A percentile compares a stretch with the other conserved stretches of the same genome.
Conservation (phyloP, 2,113 vertebrate genomes). For the Trichechus manatus region DNA sequence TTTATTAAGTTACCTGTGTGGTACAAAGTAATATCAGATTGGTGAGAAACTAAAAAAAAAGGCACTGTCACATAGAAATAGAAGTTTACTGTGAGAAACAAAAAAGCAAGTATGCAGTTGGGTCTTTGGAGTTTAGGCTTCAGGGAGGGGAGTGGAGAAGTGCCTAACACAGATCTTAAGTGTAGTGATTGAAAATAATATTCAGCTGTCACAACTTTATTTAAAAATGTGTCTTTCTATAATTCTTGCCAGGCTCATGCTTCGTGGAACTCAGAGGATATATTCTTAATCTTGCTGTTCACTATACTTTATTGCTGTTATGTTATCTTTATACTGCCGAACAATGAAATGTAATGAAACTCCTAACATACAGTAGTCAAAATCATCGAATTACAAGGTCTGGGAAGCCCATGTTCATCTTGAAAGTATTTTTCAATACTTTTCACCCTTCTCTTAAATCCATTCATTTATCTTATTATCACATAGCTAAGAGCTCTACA, state of each 20-base stretch:
- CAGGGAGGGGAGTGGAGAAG: neutral
- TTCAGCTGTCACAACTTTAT: neutral
- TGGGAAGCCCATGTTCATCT: neutral
- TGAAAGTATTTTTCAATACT: slow-evolving; percentile 50
- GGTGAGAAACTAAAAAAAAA: neutral
- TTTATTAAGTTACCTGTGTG: slow-evolving; percentile 43
- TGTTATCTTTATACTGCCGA: slow-evolving; percentile 30
- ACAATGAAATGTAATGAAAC: neutral
- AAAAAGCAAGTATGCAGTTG: neutral
- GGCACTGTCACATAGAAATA: neutral
- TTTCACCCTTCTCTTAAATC: slow-evolving; percentile 17
- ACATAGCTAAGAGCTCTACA: slow-evolving; percentile 4
- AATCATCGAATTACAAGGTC: neutral
- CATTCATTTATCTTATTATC: slow-evolving; percentile 51
- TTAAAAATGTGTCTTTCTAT: neutral
- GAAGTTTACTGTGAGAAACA: slow-evolving; percentile 14
- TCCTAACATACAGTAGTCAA: slow-evolving; percentile 34
- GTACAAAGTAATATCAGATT: neutral
- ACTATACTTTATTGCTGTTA: neutral
- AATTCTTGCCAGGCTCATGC: neutral
- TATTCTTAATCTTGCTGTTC: neutral
- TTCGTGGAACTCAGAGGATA: neutral
- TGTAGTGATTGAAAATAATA: slow-evolving; percentile 4
- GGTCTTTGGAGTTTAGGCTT: slow-evolving; percentile 9
- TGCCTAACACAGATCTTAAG: neutral